A percentile compares a stretch with the other conserved stretches of the same genome.
Evolutionary conservation across 2,888 invertebrate genomes (phyloP).

Genomic region (Sesia apiformis): DNA sequence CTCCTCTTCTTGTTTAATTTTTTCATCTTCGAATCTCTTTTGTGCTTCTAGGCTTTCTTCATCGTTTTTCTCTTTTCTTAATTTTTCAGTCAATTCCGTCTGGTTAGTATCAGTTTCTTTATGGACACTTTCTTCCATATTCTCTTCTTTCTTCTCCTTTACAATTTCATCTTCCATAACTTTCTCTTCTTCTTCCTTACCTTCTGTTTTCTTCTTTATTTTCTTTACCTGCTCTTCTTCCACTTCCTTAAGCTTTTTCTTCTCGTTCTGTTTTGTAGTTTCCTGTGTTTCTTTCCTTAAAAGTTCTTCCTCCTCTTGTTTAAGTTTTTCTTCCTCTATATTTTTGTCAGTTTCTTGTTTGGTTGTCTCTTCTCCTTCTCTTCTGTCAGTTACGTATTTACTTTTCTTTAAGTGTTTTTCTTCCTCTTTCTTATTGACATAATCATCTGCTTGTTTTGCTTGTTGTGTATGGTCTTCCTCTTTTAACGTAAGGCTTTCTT

Average conservation of each 20-base stretch:
- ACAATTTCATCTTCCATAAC: constrained; percentile 2
- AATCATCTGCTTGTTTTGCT: constrained; percentile 12
- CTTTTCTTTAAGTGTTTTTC: constrained; percentile 10
- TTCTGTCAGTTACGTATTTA: constrained; percentile 7
- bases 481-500: too few relatives aligned
- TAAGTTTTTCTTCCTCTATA: constrained; percentile 6
- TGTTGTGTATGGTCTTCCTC: constrained; percentile 8
- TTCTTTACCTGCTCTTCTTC: constrained; percentile 9
- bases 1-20: neutral
- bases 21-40: too few relatives aligned
- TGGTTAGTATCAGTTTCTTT: neutral
- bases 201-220: neutral
- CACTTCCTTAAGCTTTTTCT: constrained; percentile 7
- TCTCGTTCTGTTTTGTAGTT: constrained; percentile 7
- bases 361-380: constrained; percentile 8
- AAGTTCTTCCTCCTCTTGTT: neutral
- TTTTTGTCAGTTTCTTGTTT: constrained; percentile 11
- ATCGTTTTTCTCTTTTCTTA: neutral
- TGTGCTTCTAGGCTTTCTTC: too few relatives aligned
- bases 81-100: neutral
- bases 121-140: neutral
- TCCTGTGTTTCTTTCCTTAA: constrained; percentile 8
- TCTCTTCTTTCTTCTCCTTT: constrained; percentile 9
- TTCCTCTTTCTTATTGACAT: constrained; percentile 14
- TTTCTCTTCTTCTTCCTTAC: constrained; percentile 4